A percentile compares a stretch with the other conserved stretches of the same genome.
Conservation (phyloP, 2,888 invertebrate genomes). For the Pheosia tremula region DNA sequence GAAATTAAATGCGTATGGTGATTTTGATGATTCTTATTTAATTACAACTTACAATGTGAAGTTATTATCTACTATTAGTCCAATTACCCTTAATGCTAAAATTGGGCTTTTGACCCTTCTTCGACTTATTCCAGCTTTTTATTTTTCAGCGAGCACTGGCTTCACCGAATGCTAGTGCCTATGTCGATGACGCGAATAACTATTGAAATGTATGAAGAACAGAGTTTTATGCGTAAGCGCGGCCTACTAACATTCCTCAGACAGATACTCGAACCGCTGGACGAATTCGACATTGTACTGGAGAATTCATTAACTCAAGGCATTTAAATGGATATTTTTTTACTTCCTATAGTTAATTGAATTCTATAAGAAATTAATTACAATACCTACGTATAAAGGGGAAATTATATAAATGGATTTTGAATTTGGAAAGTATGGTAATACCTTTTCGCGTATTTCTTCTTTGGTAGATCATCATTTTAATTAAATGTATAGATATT, state of each 20-base stretch:
- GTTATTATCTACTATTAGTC: no score
- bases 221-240: conserved; percentile 95
- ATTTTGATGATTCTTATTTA: no score
- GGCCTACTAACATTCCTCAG: conserved; percentile 94
- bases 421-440: not conserved
- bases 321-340: conserved; percentile 53
- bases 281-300: conserved; percentile 94
- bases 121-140: not conserved
- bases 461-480: not conserved
- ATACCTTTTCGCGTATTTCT: not conserved
- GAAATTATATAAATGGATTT: not conserved
- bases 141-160: conserved; percentile 90
- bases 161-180: conserved; percentile 96
- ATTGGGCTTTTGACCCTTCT: no score
- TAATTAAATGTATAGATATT: not conserved
- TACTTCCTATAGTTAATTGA: conserved; percentile 4
- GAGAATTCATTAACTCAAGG: conserved; percentile 92
- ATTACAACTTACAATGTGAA: no score
- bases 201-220: conserved; percentile 97
- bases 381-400: not conserved
- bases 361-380: conserved; percentile 7
- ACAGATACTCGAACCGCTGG: conserved; percentile 95
- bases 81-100: no score
- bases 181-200: conserved; percentile 96
- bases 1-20: no score